These are phyloP conservation scores for Rhodophaea formosa DNA, from an alignment of 2,888 invertebrate species.

Conservation along the genomic window DNA sequence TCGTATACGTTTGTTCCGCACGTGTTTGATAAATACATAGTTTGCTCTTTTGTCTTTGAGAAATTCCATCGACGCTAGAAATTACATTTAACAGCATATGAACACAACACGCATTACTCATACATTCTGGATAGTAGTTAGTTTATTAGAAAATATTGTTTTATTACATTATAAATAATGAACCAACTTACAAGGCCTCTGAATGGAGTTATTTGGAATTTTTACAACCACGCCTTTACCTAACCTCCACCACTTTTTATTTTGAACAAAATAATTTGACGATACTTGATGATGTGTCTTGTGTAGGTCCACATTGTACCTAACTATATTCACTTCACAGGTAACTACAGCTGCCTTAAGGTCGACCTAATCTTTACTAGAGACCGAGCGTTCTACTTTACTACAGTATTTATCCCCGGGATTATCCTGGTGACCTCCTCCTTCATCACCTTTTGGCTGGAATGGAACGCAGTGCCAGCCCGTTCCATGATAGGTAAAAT, in stretches of 20 bases:
- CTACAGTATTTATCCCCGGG: constrained; percentile 94
- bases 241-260: constrained; percentile 41
- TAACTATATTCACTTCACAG: constrained; percentile 80
- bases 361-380: constrained; percentile 93
- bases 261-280: constrained; percentile 38
- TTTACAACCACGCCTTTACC: constrained; percentile 45
- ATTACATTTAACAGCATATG: constrained; percentile 53
- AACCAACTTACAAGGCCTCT: constrained; percentile 73
- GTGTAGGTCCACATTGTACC: constrained; percentile 49
- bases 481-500: constrained; percentile 92
- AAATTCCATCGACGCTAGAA: constrained; percentile 45
- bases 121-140: constrained; percentile 72
- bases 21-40: constrained; percentile 48
- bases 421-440: constrained; percentile 94
- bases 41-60: constrained; percentile 44
- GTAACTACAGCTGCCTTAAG: constrained; percentile 94
- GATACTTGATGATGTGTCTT: constrained; percentile 25
- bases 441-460: constrained; percentile 93
- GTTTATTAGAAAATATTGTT: constrained; percentile 52
- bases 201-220: constrained; percentile 81
- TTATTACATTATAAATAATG: constrained; percentile 51
- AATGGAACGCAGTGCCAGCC: constrained; percentile 94
- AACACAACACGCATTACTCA: constrained; percentile 80
- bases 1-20: constrained; percentile 46
- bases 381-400: constrained; percentile 94